Conservation (phyloP, 2,113 vertebrate genomes). For the Scortum barcoo region DNA sequence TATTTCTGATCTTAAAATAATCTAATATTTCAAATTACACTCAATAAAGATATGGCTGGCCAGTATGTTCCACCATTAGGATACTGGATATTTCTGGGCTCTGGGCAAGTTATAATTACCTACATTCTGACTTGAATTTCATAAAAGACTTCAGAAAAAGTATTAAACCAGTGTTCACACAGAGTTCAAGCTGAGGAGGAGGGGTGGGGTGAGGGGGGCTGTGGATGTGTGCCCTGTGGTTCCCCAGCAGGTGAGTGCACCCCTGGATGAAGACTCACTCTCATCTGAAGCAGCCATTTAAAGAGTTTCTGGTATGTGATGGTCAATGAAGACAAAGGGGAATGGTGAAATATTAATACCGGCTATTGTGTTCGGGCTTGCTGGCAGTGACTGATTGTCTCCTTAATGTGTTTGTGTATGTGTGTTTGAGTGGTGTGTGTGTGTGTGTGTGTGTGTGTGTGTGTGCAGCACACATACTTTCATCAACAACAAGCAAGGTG, state of each 20-base stretch:
- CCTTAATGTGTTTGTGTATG: slow-evolving; percentile 52
- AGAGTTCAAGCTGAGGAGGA: neutral
- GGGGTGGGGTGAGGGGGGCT: too few species aligned
- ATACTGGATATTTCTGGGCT: neutral
- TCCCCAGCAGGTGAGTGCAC: neutral
- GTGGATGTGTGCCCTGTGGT: neutral
- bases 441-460: neutral
- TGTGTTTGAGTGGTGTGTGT: neutral
- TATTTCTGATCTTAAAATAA: neutral
- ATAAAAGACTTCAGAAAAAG: neutral
- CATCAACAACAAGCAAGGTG: slow-evolving; percentile 79
- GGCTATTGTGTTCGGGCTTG: slow-evolving; percentile 89
- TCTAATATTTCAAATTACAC: neutral
- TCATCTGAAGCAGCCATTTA: slow-evolving; percentile 47
- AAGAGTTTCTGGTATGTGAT: slow-evolving; percentile 79
- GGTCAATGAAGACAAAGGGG: slow-evolving; percentile 85
- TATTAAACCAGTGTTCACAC: neutral
- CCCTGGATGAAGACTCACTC: slow-evolving; percentile 15
- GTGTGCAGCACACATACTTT: slow-evolving; percentile 18
- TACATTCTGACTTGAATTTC: neutral
- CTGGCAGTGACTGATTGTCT: slow-evolving; percentile 87
- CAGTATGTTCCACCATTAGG: neutral
- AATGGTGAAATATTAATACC: slow-evolving; percentile 94
- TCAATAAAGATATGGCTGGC: neutral
- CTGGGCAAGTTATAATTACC: neutral